Evolutionary conservation across 2,113 vertebrate species (phyloP).

Genomic region (Castor canadensis): DNA sequence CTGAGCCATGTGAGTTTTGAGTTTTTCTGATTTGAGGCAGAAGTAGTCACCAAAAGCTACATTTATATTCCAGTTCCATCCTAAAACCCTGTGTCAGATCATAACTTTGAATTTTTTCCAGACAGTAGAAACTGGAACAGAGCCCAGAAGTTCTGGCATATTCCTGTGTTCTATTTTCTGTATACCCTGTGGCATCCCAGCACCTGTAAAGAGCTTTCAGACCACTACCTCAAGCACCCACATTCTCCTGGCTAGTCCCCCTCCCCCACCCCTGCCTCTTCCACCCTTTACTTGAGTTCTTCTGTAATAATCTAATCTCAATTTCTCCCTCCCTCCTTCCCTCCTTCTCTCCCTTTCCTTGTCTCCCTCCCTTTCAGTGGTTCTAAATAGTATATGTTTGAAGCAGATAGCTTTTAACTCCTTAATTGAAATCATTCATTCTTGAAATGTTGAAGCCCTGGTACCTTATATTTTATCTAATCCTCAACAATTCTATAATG

Average conservation of each 20-base stretch:
- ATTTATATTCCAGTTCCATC: neutral
- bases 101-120: conserved; percentile 57
- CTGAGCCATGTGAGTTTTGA: neutral
- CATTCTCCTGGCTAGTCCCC: neutral
- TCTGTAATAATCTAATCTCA: neutral
- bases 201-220: conserved; percentile 22
- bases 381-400: conserved; percentile 41
- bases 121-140: conserved; percentile 33
- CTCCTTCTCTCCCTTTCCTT: no score
- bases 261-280: neutral
- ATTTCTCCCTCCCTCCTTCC: no score
- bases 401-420: conserved; percentile 3
- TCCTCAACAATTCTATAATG: neutral
- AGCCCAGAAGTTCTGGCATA: conserved; percentile 44
- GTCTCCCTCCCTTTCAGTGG: no score
- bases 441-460: neutral
- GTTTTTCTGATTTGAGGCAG: conserved; percentile 5
- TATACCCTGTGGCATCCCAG: neutral
- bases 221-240: neutral
- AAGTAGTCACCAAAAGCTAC: neutral
- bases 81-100: neutral
- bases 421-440: conserved; percentile 25
- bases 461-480: neutral
- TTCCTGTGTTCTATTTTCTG: conserved; percentile 45
- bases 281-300: neutral